Evolutionary conservation across 2,113 vertebrate species (phyloP).

Genomic region (Phalacrocorax carbo): DNA sequence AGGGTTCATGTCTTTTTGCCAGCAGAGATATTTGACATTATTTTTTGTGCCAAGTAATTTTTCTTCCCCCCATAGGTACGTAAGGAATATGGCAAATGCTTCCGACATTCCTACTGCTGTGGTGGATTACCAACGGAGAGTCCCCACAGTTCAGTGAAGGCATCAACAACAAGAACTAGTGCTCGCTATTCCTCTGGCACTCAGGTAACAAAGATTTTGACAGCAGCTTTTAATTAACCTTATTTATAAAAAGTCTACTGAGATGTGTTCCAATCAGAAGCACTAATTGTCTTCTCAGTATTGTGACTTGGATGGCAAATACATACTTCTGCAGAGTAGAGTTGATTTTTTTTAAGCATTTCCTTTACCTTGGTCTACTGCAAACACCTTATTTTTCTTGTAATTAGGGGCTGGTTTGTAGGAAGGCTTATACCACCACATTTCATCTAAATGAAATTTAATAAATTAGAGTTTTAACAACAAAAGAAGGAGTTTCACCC

Average conservation of each 20-base stretch:
- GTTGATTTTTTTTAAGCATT: slow-evolving; percentile 28
- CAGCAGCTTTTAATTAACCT: slow-evolving; percentile 70
- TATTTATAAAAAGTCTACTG: slow-evolving; percentile 65
- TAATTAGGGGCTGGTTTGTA: not conserved
- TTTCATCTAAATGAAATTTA: not conserved
- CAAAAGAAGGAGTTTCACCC: not conserved
- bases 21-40: not conserved
- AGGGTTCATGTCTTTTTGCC: not conserved
- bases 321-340: not conserved
- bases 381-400: not conserved
- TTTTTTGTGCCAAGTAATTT: not conserved
- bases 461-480: not conserved
- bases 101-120: slow-evolving; percentile 96
- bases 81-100: slow-evolving; percentile 97
- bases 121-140: slow-evolving; percentile 90
- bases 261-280: slow-evolving; percentile 64
- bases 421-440: not conserved
- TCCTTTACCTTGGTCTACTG: not conserved
- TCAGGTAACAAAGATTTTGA: slow-evolving; percentile 83
- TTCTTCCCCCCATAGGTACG: slow-evolving; percentile 78
- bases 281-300: slow-evolving; percentile 69
- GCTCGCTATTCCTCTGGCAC: slow-evolving; percentile 98
- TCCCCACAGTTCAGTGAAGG: slow-evolving; percentile 94
- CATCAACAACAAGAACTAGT: slow-evolving; percentile 92
- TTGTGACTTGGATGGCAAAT: slow-evolving; percentile 53